phyloP scores from a whole-genome alignment of 2,113 vertebrate species.

The Dromas ardeola region DNA sequence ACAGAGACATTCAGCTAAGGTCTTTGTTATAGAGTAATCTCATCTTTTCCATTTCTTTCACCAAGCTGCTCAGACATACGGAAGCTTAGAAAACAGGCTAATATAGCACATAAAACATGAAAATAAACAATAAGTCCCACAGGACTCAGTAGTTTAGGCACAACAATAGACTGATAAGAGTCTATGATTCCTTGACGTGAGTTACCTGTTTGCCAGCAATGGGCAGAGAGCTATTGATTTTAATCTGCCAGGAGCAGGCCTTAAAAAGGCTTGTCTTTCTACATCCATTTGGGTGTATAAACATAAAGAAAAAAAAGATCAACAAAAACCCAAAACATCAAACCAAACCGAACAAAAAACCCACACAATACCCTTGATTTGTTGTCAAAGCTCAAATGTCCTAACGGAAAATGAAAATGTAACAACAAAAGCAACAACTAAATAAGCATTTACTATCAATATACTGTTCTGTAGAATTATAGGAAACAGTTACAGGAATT shows the following conservation, averaged over 20 bases:
- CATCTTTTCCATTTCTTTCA: neutral
- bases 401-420: neutral
- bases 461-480: neutral
- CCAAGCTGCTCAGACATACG: neutral
- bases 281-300: too few species aligned
- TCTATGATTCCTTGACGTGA: neutral
- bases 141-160: neutral
- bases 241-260: neutral
- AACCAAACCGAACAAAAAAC: neutral
- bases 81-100: neutral
- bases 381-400: neutral
- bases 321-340: neutral
- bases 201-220: neutral
- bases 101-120: neutral
- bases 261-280: neutral
- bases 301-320: neutral
- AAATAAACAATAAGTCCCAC: neutral
- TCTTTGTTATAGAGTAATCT: neutral
- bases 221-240: neutral
- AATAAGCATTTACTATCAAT: neutral
- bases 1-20: neutral
- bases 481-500: neutral
- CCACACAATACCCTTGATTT: neutral
- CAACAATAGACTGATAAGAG: neutral
- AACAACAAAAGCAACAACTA: neutral